Evolutionary conservation across 2,888 invertebrate species (phyloP).

Genomic region (Himalopsyche japonica): DNA sequence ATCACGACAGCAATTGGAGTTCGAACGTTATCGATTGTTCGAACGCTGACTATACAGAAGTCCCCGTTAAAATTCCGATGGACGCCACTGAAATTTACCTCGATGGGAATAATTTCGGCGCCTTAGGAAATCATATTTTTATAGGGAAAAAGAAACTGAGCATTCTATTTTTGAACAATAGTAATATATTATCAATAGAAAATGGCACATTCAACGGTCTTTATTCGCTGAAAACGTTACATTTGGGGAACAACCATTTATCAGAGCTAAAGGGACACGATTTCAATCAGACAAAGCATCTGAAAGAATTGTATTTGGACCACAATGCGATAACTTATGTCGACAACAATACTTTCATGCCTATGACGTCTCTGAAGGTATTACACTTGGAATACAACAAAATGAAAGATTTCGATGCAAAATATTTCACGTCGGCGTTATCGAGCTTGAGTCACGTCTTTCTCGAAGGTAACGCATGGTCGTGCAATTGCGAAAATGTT

Average conservation of each 20-base stretch:
- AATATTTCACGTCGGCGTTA: constrained; percentile 63
- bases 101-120: constrained; percentile 77
- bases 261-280: constrained; percentile 74
- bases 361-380: constrained; percentile 71
- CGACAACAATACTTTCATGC: constrained; percentile 73
- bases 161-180: constrained; percentile 76
- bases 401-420: constrained; percentile 72
- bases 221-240: constrained; percentile 70
- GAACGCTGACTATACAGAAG: constrained; percentile 69
- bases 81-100: constrained; percentile 85
- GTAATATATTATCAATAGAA: constrained; percentile 71
- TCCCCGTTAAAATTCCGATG: constrained; percentile 83
- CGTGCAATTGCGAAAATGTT: constrained; percentile 74
- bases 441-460: constrained; percentile 66
- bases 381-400: constrained; percentile 76
- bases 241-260: constrained; percentile 76
- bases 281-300: constrained; percentile 75
- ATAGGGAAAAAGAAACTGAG: constrained; percentile 82
- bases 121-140: constrained; percentile 78
- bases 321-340: constrained; percentile 76
- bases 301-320: constrained; percentile 78
- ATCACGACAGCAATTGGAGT: constrained; percentile 81
- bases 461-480: constrained; percentile 76
- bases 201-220: constrained; percentile 81
- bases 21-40: constrained; percentile 84